Conservation (phyloP, 2,797 vertebrate species). For the Astyanax mexicanus region DNA sequence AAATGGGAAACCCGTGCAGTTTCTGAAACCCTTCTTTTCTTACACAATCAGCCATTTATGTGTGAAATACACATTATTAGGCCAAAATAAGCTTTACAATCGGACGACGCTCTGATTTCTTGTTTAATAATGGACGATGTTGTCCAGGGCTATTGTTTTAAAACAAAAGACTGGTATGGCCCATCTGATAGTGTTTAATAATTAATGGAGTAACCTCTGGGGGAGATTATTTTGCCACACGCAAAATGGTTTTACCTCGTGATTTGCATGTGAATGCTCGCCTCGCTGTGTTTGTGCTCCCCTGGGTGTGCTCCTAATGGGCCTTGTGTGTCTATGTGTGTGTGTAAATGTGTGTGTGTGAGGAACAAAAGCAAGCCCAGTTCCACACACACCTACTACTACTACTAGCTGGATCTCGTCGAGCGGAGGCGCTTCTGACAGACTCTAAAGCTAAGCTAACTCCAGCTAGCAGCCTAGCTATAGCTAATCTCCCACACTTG, state of each 20-base stretch:
- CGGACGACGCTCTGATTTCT: not conserved
- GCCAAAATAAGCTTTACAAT: not conserved
- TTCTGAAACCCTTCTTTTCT: not conserved
- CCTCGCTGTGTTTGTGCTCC: constrained; percentile 7
- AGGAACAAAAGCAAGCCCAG: constrained; percentile 15
- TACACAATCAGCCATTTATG: not conserved
- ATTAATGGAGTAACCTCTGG: not conserved
- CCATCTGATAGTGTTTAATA: not conserved
- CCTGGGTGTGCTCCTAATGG: constrained; percentile 18
- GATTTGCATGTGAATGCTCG: constrained; percentile 3
- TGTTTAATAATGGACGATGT: not conserved
- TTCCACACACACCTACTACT: not conserved
- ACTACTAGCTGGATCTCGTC: not conserved
- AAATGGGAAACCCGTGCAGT: not conserved
- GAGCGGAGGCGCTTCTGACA: not conserved
- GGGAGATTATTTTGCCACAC: not conserved
- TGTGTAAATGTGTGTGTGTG: not conserved
- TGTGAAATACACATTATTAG: not conserved
- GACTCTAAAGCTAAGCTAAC: no score
- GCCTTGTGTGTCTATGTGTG: not conserved
- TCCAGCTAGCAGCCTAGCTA: no score
- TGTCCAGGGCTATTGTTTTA: not conserved
- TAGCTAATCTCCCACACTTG: not conserved
- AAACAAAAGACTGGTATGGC: not conserved
- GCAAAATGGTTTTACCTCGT: constrained; percentile 14